Percentiles rank a stretch among this genome's conserved stretches.
Conservation (phyloP, 2,797 vertebrate genomes). For the Phoeniculus purpureus region DNA sequence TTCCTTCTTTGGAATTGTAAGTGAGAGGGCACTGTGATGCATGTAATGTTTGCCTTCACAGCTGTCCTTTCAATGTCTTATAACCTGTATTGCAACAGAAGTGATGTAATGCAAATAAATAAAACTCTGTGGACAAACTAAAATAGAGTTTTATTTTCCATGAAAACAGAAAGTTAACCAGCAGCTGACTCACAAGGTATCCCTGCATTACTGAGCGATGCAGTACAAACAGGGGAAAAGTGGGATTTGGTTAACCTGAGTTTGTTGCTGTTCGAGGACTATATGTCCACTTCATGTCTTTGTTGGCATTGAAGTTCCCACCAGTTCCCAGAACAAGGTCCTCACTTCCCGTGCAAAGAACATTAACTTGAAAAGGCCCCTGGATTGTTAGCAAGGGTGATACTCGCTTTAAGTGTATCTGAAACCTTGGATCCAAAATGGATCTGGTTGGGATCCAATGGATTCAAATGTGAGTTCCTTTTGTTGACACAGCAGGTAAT, state of each 20-base stretch:
- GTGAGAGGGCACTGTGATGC: background rate
- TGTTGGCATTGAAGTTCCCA: background rate
- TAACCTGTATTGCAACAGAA: background rate
- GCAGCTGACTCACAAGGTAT: background rate
- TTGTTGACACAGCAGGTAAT: background rate
- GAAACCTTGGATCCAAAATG: background rate
- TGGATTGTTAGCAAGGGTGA: background rate
- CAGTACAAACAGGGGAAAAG: background rate
- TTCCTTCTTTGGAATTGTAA: background rate
- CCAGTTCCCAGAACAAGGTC: background rate
- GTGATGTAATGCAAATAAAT: background rate
- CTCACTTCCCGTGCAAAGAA: background rate
- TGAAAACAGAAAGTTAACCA: background rate
- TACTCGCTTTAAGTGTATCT: background rate
- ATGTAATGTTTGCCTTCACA: background rate
- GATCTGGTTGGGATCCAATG: no score
- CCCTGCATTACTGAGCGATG: background rate
- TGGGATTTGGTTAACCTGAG: background rate
- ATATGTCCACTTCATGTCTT: background rate
- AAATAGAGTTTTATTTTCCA: background rate
- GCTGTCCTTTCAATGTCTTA: background rate
- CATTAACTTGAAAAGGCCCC: background rate
- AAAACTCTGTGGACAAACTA: background rate
- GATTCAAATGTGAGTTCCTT: background rate
- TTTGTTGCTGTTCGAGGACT: background rate